phyloP scores from a whole-genome alignment of 1,140 invertebrate genomes.

The Hesperophylax magnus region DNA sequence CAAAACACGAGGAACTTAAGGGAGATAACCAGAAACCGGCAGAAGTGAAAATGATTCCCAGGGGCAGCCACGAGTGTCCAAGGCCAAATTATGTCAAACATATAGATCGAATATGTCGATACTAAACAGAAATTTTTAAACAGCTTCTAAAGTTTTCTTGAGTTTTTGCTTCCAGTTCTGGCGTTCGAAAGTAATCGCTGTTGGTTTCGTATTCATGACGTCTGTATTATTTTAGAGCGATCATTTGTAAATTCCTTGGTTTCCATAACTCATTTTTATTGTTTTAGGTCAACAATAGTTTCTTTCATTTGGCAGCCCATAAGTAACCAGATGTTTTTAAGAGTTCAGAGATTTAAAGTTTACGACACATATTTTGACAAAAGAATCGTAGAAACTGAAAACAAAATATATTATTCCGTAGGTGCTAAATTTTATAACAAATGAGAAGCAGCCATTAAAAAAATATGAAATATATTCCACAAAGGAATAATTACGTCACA shows the following conservation, averaged over 20 bases:
- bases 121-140: too few species aligned
- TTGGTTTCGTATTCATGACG: background rate
- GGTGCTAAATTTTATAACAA: background rate
- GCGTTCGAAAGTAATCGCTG: too few species aligned
- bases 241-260: background rate
- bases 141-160: too few species aligned
- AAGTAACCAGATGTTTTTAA: slow-evolving; percentile 8
- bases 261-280: slow-evolving; percentile 27
- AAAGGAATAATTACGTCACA: too few species aligned
- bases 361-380: background rate
- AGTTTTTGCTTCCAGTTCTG: background rate
- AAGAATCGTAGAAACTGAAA: background rate
- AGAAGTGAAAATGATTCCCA: too few species aligned
- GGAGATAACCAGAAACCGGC: too few species aligned
- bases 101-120: too few species aligned
- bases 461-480: too few species aligned
- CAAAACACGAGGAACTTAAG: too few species aligned
- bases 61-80: too few species aligned
- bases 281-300: background rate
- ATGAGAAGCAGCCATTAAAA: too few species aligned
- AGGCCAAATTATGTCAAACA: too few species aligned
- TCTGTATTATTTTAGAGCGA: background rate
- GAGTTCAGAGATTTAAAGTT: background rate
- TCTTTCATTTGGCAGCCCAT: background rate
- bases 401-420: background rate